phyloP scores from a whole-genome alignment of 2,888 invertebrate genomes.

The Sturmia bella region DNA sequence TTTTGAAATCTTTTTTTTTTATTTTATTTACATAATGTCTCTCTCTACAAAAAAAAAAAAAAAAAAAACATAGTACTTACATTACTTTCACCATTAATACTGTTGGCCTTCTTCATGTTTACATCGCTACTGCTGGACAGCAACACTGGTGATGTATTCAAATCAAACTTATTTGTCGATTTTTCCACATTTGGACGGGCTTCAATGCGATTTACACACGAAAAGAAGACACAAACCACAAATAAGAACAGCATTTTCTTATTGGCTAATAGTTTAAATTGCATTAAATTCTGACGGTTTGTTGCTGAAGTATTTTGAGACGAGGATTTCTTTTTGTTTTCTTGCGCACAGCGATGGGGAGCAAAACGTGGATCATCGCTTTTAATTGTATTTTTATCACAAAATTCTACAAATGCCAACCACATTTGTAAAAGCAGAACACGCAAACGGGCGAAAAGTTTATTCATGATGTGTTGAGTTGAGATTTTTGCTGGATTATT shows the following conservation, averaged over 20 bases:
- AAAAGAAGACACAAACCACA: slow-evolving; percentile 75
- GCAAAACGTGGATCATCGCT: slow-evolving; percentile 71
- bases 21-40: too few relatives aligned
- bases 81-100: slow-evolving; percentile 20
- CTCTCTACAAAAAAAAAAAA: slow-evolving; percentile 6
- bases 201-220: slow-evolving; percentile 75
- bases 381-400: slow-evolving; percentile 72
- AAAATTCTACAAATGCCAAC: slow-evolving; percentile 72
- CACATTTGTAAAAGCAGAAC: slow-evolving; percentile 67
- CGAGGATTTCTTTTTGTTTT: not conserved
- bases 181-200: slow-evolving; percentile 79
- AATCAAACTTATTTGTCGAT: slow-evolving; percentile 45
- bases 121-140: slow-evolving; percentile 29
- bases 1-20: too few relatives aligned
- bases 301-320: slow-evolving; percentile 8
- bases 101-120: not conserved
- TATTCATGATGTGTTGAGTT: slow-evolving; percentile 9
- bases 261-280: slow-evolving; percentile 70
- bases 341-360: slow-evolving; percentile 16
- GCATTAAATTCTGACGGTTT: slow-evolving; percentile 33
- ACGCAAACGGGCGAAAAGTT: slow-evolving; percentile 38
- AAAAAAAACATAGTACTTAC: slow-evolving; percentile 55
- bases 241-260: slow-evolving; percentile 74
- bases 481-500: slow-evolving; percentile 31
- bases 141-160: not conserved